Conservation (phyloP, 2,888 invertebrate genomes). For the Leptinotarsa peninsularis region DNA sequence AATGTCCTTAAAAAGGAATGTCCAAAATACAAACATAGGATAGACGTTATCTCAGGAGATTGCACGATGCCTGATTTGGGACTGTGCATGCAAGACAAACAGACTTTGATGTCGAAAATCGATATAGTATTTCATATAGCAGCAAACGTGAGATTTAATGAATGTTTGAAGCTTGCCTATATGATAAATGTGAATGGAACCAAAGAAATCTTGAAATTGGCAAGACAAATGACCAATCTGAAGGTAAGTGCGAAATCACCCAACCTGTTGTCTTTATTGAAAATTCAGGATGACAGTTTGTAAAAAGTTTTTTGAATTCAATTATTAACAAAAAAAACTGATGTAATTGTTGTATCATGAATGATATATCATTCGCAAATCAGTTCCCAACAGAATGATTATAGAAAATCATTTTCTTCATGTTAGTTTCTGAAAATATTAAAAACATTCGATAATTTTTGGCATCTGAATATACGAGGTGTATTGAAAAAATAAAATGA, state of each 20-base stretch:
- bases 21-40: constrained; percentile 75
- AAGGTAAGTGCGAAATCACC: constrained; percentile 67
- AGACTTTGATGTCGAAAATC: constrained; percentile 74
- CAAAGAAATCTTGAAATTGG: constrained; percentile 79
- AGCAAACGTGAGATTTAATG: constrained; percentile 92
- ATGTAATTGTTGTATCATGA: too few species aligned
- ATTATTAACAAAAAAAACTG: too few species aligned
- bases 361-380: too few species aligned
- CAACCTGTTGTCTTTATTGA: too few species aligned
- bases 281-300: too few species aligned
- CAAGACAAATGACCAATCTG: constrained; percentile 77
- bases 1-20: constrained; percentile 68
- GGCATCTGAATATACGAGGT: too few species aligned
- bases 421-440: too few species aligned
- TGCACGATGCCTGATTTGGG: constrained; percentile 76
- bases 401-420: too few species aligned
- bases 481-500: too few species aligned
- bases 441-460: too few species aligned
- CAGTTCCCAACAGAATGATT: too few species aligned
- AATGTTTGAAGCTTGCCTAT: constrained; percentile 81
- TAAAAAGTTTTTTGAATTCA: too few species aligned
- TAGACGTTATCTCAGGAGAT: constrained; percentile 78
- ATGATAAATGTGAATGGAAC: constrained; percentile 85
- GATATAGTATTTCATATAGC: constrained; percentile 87
- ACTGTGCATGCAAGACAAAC: constrained; percentile 72